Conservation (phyloP, 2,888 invertebrate genomes). For the Apamea anceps region DNA sequence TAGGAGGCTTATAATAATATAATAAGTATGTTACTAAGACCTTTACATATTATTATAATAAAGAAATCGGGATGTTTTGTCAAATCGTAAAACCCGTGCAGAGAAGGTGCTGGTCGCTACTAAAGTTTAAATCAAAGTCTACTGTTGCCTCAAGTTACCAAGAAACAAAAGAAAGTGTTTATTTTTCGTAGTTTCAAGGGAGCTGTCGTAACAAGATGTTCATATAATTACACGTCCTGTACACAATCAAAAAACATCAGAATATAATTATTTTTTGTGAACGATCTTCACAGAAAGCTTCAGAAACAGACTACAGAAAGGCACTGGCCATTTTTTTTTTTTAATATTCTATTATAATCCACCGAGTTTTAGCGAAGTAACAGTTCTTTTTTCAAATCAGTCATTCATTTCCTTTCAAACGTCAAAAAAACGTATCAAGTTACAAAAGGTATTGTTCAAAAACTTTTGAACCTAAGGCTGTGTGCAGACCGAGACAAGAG, state of each 20-base stretch:
- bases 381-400: conserved; percentile 52
- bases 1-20: no score
- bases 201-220: neutral
- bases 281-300: neutral
- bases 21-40: no score
- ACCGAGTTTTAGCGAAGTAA: conserved; percentile 7
- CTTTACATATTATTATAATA: neutral
- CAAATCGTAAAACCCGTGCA: no score
- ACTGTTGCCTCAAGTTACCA: no score
- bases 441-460: conserved; percentile 52
- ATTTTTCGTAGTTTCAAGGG: neutral
- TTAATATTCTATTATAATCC: neutral
- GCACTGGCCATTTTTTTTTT: neutral
- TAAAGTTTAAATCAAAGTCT: no score
- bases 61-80: neutral
- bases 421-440: conserved; percentile 55
- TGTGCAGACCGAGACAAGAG: neutral
- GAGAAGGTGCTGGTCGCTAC: no score
- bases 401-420: conserved; percentile 55
- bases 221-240: no score
- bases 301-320: conserved; percentile 2
- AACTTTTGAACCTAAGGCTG: conserved; percentile 1
- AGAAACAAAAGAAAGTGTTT: neutral
- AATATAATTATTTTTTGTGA: neutral
- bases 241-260: neutral